Evolutionary conservation across 2,888 invertebrate genomes (phyloP).

Genomic region (Aradus depressus): DNA sequence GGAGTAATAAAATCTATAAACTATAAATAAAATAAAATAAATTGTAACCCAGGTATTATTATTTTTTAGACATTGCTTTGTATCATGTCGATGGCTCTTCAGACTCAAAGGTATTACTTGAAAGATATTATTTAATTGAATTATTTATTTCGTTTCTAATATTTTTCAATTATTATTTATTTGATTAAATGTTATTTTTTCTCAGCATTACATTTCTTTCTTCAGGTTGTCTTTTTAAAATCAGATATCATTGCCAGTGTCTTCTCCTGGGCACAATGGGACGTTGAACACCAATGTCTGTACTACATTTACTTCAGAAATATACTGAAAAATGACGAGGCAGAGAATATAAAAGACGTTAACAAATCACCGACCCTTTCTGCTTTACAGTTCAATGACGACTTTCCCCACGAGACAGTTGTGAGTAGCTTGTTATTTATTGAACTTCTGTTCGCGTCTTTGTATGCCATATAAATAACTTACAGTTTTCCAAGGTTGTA

Average conservation of each 20-base stretch:
- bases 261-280: slow-evolving; percentile 83
- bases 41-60: too few species aligned
- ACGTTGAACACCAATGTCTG: slow-evolving; percentile 61
- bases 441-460: too few species aligned
- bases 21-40: too few species aligned
- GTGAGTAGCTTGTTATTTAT: too few species aligned
- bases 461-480: too few species aligned
- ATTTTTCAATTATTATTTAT: neutral
- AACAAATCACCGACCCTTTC: slow-evolving; percentile 62
- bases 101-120: too few species aligned
- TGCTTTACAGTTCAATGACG: slow-evolving; percentile 75
- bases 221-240: neutral
- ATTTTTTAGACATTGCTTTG: too few species aligned
- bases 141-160: neutral
- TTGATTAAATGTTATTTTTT: neutral
- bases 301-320: slow-evolving; percentile 73
- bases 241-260: slow-evolving; percentile 49
- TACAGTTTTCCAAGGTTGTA: too few species aligned
- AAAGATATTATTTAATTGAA: too few species aligned
- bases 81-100: too few species aligned
- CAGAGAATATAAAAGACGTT: slow-evolving; percentile 39
- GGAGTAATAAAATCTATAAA: too few species aligned
- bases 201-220: neutral
- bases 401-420: slow-evolving; percentile 76
- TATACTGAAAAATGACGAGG: slow-evolving; percentile 50